These are phyloP conservation scores for Papilio machaon DNA, from an alignment of 1,140 invertebrate species.

Conservation along the genomic window DNA sequence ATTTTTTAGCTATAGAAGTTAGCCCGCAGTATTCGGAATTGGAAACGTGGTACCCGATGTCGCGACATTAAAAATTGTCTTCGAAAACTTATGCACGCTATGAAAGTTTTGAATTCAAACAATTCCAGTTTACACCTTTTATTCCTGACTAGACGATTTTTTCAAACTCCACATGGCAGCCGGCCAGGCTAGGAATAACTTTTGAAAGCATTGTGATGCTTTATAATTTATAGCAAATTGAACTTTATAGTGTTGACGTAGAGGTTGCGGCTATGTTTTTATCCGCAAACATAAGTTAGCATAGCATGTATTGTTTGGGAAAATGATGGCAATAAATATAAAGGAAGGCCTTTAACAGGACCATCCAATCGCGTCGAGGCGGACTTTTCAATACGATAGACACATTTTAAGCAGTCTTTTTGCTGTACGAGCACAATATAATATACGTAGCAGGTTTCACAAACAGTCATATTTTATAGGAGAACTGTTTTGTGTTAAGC, in stretches of 20 bases:
- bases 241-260: conserved; percentile 47
- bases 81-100: conserved; percentile 55
- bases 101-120: conserved; percentile 58
- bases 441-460: neutral
- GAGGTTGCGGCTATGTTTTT: conserved; percentile 29
- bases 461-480: conserved; percentile 2
- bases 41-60: conserved; percentile 43
- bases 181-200: conserved; percentile 55
- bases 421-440: neutral
- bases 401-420: conserved; percentile 47
- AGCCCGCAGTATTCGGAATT: conserved; percentile 16
- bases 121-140: conserved; percentile 68
- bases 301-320: conserved; percentile 66
- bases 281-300: conserved; percentile 44
- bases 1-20: conserved; percentile 5
- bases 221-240: conserved; percentile 40
- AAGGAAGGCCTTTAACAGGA: conserved; percentile 65
- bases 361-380: conserved; percentile 66
- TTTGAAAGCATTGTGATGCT: conserved; percentile 39
- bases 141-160: conserved; percentile 69
- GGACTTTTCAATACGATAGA: conserved; percentile 61
- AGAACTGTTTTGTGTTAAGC: neutral
- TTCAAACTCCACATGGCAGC: conserved; percentile 63
- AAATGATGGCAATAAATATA: conserved; percentile 77
- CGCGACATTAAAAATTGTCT: conserved; percentile 54